phyloP scores from a whole-genome alignment of 2,888 invertebrate species.

The Pantelozetes paolii region DNA sequence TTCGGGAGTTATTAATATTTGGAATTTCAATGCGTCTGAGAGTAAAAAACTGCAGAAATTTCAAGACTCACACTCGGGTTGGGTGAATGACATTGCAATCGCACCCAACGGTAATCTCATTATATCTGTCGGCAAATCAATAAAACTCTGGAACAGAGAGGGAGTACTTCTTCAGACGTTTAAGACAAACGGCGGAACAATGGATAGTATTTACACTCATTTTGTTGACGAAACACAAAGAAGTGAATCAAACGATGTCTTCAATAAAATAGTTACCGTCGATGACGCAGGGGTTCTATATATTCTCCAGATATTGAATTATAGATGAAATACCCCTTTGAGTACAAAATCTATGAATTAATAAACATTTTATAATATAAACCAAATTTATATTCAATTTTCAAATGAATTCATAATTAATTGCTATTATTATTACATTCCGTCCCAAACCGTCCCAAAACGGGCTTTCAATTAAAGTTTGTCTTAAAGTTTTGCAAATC shows the following conservation, averaged over 20 bases:
- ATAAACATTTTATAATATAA: too few species aligned
- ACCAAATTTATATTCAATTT: too few species aligned
- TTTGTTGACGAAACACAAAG: not conserved
- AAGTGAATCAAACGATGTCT: not conserved
- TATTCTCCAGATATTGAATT: constrained; percentile 54
- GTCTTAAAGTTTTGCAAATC: not conserved
- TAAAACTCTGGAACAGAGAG: constrained; percentile 44
- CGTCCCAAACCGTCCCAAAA: not conserved
- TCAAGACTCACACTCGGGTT: constrained; percentile 16
- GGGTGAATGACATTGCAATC: constrained; percentile 44
- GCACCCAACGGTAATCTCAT: constrained; percentile 41
- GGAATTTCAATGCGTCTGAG: constrained; percentile 46
- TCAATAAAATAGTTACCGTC: constrained; percentile 60
- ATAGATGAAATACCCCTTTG: not conserved
- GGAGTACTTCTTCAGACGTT: constrained; percentile 53
- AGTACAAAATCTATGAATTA: not conserved
- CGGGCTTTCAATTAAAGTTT: not conserved
- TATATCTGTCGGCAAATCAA: constrained; percentile 41
- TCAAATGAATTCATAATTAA: too few species aligned
- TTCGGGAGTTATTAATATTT: constrained; percentile 63
- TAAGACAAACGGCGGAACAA: constrained; percentile 52
- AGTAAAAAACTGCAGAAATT: not conserved
- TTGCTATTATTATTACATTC: not conserved
- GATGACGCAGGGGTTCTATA: constrained; percentile 62
- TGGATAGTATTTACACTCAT: constrained; percentile 6